Percentiles rank a stretch among this genome's conserved stretches.
These are phyloP conservation scores for Philereme transversata DNA, from an alignment of 2,888 invertebrate genomes.

Conservation along the genomic window DNA sequence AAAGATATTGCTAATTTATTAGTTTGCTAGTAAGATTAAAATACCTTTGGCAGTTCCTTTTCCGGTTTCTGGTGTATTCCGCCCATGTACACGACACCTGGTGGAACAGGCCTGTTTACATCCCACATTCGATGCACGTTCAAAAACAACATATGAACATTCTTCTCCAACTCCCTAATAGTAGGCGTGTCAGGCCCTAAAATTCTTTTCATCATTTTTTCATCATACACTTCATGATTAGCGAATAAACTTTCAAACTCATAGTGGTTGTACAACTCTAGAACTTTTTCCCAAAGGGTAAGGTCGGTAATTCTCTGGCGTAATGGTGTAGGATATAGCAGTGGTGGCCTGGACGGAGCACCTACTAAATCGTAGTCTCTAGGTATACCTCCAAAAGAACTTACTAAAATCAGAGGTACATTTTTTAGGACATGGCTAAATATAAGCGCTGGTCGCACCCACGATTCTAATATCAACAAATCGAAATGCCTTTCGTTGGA, in stretches of 20 bases:
- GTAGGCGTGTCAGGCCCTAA: conserved; percentile 39
- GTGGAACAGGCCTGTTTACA: conserved; percentile 60
- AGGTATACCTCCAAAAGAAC: conserved; percentile 52
- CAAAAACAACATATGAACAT: conserved; percentile 57
- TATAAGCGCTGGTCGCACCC: conserved; percentile 49
- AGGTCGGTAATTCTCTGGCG: conserved; percentile 25
- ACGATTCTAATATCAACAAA: conserved; percentile 62
- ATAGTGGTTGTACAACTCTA: conserved; percentile 22
- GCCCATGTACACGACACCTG: conserved; percentile 63
- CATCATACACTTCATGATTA: conserved; percentile 3
- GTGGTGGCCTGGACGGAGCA: conserved; percentile 56
- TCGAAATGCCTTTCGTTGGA: conserved; percentile 57
- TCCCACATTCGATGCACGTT: conserved; percentile 63
- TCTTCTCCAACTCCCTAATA: conserved; percentile 43
- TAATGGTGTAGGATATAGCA: conserved; percentile 47
- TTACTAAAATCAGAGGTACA: conserved; percentile 62
- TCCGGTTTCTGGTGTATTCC: conserved; percentile 60
- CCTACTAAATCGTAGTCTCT: conserved; percentile 54
- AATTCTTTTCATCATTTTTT: conserved; percentile 33
- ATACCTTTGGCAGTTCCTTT: conserved; percentile 58
- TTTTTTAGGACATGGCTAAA: conserved; percentile 63
- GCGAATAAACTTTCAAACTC: conserved; percentile 16
- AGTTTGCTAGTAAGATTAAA: too few relatives aligned
- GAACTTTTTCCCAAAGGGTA: conserved; percentile 20
- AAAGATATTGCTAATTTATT: too few relatives aligned